Percentiles rank a stretch among this genome's conserved stretches.
Conservation (phyloP, 1,140 invertebrate species). For the Drosophila sechellia region DNA sequence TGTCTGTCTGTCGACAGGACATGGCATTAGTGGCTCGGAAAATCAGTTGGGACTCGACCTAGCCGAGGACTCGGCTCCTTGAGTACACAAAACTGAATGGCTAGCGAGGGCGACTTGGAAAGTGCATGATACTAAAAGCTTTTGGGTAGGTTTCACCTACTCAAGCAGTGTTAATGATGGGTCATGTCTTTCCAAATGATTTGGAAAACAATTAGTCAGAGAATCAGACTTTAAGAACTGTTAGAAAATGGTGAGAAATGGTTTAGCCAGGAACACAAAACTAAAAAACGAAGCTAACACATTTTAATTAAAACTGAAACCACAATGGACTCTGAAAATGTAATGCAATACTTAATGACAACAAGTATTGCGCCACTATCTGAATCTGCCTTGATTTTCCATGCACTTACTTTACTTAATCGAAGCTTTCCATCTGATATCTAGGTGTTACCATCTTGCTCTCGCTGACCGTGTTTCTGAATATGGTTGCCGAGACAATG, state of each 20-base stretch:
- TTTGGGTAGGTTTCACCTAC: background rate
- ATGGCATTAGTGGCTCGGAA: constrained; percentile 13
- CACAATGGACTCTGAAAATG: too few relatives aligned
- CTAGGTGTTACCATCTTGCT: constrained; percentile 99
- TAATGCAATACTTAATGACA: too few relatives aligned
- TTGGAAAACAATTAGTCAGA: background rate
- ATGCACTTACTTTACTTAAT: constrained; percentile 7
- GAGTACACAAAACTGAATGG: constrained; percentile 33
- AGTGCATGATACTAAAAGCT: constrained; percentile 4
- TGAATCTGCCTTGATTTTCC: too few relatives aligned
- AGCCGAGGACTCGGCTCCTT: constrained; percentile 5
- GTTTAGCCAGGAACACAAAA: too few relatives aligned
- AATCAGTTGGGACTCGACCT: constrained; percentile 25
- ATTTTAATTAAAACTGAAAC: too few relatives aligned
- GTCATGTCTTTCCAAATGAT: background rate
- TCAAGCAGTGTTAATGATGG: constrained; percentile 2
- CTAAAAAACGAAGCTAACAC: too few relatives aligned
- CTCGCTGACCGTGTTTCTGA: constrained; percentile 98
- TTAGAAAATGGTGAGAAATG: too few relatives aligned
- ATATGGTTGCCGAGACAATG: constrained; percentile 97
- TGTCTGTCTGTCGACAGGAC: constrained; percentile 9
- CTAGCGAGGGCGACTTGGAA: constrained; percentile 31
- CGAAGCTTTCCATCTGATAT: constrained; percentile 41
- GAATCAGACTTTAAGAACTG: too few relatives aligned
- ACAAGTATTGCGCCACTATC: too few relatives aligned